A percentile compares a stretch with the other conserved stretches of the same genome.
phyloP scores from a whole-genome alignment of 1,140 invertebrate species.

The Elymnias hypermnestra region DNA sequence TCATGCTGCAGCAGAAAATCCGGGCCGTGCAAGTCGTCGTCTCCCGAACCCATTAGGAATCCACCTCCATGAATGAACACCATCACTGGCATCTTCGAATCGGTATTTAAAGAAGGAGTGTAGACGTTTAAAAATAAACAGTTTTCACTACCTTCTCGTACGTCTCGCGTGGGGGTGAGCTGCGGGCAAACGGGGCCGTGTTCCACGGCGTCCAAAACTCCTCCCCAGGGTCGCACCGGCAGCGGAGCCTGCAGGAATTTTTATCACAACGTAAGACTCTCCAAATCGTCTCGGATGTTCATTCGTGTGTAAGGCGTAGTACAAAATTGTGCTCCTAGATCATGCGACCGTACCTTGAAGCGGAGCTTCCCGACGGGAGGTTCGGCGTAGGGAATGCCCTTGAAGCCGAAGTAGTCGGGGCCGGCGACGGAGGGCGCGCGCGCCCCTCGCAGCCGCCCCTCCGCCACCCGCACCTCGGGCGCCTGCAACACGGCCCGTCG shows the following conservation, averaged over 20 bases:
- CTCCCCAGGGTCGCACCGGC: constrained; percentile 65
- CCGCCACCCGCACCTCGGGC: no score
- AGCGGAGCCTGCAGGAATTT: constrained; percentile 54
- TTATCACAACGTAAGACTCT: not conserved
- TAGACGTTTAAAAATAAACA: constrained; percentile 80
- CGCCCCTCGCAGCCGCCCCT: constrained; percentile 27
- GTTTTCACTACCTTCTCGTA: constrained; percentile 71
- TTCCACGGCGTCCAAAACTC: constrained; percentile 60
- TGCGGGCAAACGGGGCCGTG: constrained; percentile 53
- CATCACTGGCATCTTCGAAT: constrained; percentile 60
- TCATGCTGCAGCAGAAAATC: constrained; percentile 81
- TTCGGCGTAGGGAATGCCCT: constrained; percentile 67
- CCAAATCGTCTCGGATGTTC: not conserved
- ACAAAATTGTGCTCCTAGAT: not conserved
- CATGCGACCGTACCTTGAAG: constrained; percentile 43
- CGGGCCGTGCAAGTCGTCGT: constrained; percentile 74
- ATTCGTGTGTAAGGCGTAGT: not conserved
- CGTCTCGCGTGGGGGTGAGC: constrained; percentile 22
- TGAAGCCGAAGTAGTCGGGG: constrained; percentile 55
- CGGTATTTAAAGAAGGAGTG: constrained; percentile 33
- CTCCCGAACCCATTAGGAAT: constrained; percentile 76
- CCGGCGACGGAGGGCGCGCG: constrained; percentile 31
- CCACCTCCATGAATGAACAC: constrained; percentile 80
- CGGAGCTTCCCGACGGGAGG: constrained; percentile 65
- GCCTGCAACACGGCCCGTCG: no score